Base-by-base conservation (phyloP, 2,888 invertebrate genomes). In the Cantharis nigra region DNA sequence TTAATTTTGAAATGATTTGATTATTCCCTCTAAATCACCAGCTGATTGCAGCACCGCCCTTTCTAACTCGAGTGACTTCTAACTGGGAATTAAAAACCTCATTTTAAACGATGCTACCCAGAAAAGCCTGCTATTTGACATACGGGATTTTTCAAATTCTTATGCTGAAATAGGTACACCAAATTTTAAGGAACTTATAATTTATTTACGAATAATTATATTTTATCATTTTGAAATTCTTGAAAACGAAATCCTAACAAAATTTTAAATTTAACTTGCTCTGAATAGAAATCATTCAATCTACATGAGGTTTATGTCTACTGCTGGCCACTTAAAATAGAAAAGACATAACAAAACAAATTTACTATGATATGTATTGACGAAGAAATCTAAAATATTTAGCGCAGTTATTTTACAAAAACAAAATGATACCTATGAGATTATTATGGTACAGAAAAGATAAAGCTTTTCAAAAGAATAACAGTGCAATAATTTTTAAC, bases 191-290 rank as follows among this genome's bases (percentile, higher is more conserved):
- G 28, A 28, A 28, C 9, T 26, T 26, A 7, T 26, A 26, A 7
- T 28, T 30, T 30, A 10, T 30, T 30, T 10, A 10, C 9, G 10
- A 30, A 30, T 30, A 30, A 30, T 30, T 30, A 30, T 11, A 10
- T 30, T 30, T 30, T 30, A 30, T 30, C 28, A 11, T 49, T 49
- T 49, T n/a, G n/a, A 49, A n/a, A n/a, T 49, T 49, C 49, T 33
- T 33, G 33, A 13, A 33, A n/a, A 33, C 13, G 33, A 33, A 33
- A 23, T 72, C 30, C 70, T 9, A 77, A 72, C n/a, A 74, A 72
- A 64, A 23, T 64, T 70, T 62, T 49, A 64, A 20, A 71, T 71
- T 30, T 70, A 30, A 14, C 78, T 26, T 18, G n/a, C 49, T 7
- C n/a, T 49, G n/a, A 49, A 49, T 49, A 49, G 49, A 49, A 49